These are phyloP conservation scores for Triplophysa tibetana DNA, from an alignment of 2,113 vertebrate genomes.

Conservation along the genomic window DNA sequence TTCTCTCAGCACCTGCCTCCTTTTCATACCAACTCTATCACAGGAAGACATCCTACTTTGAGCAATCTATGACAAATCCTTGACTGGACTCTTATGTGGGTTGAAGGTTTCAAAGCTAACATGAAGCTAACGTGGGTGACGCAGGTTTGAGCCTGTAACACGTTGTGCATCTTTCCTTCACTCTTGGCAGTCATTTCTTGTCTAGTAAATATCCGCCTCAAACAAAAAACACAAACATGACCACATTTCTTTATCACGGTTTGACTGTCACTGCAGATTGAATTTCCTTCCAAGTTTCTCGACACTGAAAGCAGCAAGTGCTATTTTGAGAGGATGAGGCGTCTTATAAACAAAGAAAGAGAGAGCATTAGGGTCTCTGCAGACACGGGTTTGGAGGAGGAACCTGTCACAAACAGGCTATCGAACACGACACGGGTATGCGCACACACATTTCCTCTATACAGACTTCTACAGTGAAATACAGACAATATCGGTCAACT, in stretches of 20 bases:
- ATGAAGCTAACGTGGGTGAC: not conserved
- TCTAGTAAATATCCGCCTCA: not conserved
- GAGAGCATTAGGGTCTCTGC: conserved; percentile 1
- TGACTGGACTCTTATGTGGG: not conserved
- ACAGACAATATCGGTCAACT: not conserved
- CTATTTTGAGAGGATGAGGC: conserved; percentile 23
- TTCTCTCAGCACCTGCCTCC: conserved; percentile 3
- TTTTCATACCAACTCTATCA: not conserved
- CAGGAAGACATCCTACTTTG: not conserved
- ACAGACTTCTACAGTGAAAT: no score
- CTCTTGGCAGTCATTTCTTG: not conserved
- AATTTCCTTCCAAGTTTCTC: conserved; percentile 27
- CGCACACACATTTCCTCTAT: not conserved
- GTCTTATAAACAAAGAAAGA: conserved; percentile 34
- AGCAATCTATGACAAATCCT: not conserved
- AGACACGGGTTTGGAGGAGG: conserved; percentile 7
- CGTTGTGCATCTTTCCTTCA: not conserved
- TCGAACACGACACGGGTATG: not conserved
- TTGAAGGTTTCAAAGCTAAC: no score
- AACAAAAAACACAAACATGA: not conserved
- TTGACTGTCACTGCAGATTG: not conserved
- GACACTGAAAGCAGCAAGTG: not conserved
- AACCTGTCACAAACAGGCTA: conserved; percentile 21
- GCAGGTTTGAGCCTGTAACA: not conserved
- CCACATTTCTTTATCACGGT: not conserved